Conservation (phyloP, 1,140 invertebrate genomes). For the Bombus superbus region DNA sequence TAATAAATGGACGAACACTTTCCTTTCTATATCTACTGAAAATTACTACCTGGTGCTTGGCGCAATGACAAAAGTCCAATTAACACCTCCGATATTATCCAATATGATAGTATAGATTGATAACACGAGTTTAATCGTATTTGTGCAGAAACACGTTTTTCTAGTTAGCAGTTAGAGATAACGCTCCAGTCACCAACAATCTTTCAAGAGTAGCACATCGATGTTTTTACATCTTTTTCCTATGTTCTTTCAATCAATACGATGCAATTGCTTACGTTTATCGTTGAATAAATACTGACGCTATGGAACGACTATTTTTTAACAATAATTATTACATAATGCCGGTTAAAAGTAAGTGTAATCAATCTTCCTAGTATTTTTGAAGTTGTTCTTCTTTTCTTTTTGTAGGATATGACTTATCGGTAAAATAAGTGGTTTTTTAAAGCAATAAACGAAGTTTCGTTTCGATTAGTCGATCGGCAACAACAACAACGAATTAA, state of each 20-base stretch:
- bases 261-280: not conserved
- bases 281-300: not conserved
- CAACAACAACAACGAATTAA: not conserved
- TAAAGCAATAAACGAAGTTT: not conserved
- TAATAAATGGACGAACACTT: too few relatives aligned
- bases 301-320: not conserved
- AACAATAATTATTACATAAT: not conserved
- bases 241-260: not conserved
- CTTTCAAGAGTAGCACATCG: not conserved
- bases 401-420: not conserved
- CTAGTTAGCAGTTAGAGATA: not conserved
- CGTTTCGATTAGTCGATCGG: not conserved
- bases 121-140: constrained; percentile 4
- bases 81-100: not conserved
- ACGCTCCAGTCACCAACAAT: not conserved
- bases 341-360: not conserved
- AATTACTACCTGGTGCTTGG: not conserved
- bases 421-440: not conserved
- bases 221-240: not conserved
- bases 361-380: too few relatives aligned
- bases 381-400: not conserved
- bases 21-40: too few relatives aligned
- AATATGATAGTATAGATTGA: not conserved
- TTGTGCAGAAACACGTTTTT: not conserved
- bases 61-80: not conserved